These are phyloP conservation scores for Falcunculus frontatus DNA, from an alignment of 2,113 vertebrate genomes.

Conservation along the genomic window DNA sequence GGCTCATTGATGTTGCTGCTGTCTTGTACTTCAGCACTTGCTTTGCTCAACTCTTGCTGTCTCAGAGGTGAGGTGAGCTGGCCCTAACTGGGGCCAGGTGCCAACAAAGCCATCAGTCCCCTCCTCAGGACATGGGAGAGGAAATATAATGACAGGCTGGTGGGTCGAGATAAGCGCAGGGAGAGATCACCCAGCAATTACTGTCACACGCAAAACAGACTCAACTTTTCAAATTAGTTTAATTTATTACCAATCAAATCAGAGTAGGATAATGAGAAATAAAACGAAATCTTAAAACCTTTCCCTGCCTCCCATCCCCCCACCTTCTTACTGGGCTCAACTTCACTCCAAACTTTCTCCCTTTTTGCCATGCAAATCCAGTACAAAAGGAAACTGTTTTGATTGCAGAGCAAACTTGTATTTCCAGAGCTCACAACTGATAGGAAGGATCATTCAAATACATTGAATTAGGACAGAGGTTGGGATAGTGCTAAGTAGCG, in stretches of 20 bases:
- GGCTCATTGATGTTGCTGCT: background rate
- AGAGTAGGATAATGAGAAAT: background rate
- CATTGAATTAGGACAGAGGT: background rate
- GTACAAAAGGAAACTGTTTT: background rate
- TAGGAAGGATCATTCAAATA: background rate
- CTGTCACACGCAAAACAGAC: background rate
- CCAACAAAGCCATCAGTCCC: background rate
- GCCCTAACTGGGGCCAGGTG: background rate
- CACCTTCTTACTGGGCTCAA: background rate
- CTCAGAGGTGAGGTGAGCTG: background rate
- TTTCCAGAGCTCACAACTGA: background rate
- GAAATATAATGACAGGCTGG: background rate
- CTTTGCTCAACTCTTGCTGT: background rate
- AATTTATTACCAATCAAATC: background rate
- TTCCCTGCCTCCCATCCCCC: background rate
- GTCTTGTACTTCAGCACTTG: background rate
- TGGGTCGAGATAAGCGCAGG: background rate
- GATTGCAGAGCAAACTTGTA: background rate
- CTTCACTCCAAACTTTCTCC: background rate
- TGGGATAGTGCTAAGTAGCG: accelerated
- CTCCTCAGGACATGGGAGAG: background rate
- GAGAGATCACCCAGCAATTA: background rate
- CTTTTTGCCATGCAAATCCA: background rate
- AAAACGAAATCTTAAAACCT: background rate
- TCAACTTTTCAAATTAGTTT: background rate